phyloP scores from a whole-genome alignment of 30 jellyfish, hydroid and myxozoan genomes.

The Turritopsis dohrnii region DNA sequence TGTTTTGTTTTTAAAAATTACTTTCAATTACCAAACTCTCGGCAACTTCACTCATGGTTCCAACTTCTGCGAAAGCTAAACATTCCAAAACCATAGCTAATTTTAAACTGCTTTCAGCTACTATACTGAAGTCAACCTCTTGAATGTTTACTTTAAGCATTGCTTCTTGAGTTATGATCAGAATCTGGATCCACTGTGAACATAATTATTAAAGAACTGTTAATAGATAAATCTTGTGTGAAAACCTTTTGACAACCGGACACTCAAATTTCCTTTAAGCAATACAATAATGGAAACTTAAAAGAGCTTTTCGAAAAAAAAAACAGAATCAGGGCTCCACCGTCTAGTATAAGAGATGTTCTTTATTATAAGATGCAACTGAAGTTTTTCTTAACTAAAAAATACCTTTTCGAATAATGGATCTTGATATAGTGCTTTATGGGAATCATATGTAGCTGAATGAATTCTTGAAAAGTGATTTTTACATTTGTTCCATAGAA shows the following conservation, averaged over 20 bases:
- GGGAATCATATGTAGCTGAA: conserved; percentile 45
- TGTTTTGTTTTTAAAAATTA: not conserved
- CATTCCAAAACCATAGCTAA: conserved; percentile 49
- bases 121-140: conserved; percentile 36
- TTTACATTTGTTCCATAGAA: conserved; percentile 62
- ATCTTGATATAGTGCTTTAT: conserved; percentile 43
- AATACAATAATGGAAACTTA: no score
- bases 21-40: not conserved
- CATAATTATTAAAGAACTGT: not conserved
- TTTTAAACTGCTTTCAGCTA: conserved; percentile 55
- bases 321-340: no score
- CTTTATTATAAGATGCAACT: not conserved
- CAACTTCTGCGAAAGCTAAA: conserved; percentile 5
- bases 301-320: no score
- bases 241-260: no score
- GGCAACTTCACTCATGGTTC: not conserved
- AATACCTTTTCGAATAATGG: conserved; percentile 52
- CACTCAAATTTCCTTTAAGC: no score
- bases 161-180: conserved; percentile 48
- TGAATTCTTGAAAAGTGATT: conserved; percentile 48
- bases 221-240: not conserved
- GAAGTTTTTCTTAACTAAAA: not conserved
- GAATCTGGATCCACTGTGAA: conserved; percentile 48
- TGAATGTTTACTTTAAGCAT: conserved; percentile 44
- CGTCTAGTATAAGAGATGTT: no score